phyloP scores from a whole-genome alignment of 2,797 vertebrate genomes.

The Siniperca obscura region DNA sequence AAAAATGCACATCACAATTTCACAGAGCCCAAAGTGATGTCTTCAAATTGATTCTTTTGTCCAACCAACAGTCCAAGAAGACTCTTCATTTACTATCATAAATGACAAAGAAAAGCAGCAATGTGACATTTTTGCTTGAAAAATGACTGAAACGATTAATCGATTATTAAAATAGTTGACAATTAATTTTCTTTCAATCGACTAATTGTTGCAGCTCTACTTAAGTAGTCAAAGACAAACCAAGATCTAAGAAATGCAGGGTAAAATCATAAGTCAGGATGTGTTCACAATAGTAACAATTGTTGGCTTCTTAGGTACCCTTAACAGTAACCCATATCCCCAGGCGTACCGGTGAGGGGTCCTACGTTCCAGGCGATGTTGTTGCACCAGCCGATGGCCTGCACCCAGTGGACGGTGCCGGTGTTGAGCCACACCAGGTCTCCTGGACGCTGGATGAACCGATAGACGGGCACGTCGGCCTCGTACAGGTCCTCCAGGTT shows the following conservation, averaged over 20 bases:
- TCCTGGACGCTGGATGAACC: conserved; percentile 97
- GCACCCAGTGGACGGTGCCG: conserved; percentile 98
- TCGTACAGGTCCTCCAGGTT: conserved; percentile 98
- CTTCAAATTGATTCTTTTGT: too few species aligned
- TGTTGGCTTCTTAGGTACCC: background rate
- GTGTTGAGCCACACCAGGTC: conserved; percentile 99
- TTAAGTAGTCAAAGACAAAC: background rate
- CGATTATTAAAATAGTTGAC: too few species aligned
- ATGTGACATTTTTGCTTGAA: too few species aligned
- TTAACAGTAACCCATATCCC: background rate
- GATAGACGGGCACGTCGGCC: conserved; percentile 96
- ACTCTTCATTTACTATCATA: too few species aligned
- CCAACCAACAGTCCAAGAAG: too few species aligned
- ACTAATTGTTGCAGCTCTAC: too few species aligned
- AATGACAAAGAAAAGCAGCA: too few species aligned
- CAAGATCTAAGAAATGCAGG: background rate
- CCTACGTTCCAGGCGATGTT: conserved; percentile 99
- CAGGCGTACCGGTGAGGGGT: conserved; percentile 92
- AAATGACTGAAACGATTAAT: too few species aligned
- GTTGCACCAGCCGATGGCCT: conserved; percentile 99
- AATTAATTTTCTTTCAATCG: too few species aligned
- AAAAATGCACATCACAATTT: too few species aligned
- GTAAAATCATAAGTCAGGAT: background rate
- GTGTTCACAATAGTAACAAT: background rate
- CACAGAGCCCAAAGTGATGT: too few species aligned